Evolutionary conservation across 2,797 vertebrate species (phyloP).

Genomic region (Cynodonichthys magdalenae): DNA sequence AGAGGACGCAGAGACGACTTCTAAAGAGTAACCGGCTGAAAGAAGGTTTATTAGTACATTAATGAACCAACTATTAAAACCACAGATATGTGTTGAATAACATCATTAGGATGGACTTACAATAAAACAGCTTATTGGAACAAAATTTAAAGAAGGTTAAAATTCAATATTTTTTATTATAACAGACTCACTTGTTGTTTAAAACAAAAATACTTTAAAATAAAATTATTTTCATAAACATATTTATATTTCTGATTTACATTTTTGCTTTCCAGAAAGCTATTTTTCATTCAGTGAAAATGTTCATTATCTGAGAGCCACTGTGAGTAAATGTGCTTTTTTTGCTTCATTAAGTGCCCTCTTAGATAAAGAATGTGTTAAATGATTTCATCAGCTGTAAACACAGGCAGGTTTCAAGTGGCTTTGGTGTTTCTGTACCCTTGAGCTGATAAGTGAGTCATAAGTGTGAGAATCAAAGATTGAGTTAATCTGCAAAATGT

Average conservation of each 20-base stretch:
- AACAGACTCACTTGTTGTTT: too few species aligned
- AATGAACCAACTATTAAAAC: too few species aligned
- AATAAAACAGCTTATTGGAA: too few species aligned
- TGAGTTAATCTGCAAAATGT: constrained; percentile 7
- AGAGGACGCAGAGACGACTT: too few species aligned
- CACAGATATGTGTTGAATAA: too few species aligned
- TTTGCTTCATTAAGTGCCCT: background rate
- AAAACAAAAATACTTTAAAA: too few species aligned
- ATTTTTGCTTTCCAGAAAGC: background rate
- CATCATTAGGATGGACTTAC: too few species aligned
- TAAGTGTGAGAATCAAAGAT: background rate
- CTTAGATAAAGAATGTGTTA: background rate
- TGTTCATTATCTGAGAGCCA: background rate
- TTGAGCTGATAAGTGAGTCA: background rate
- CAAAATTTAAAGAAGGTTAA: too few species aligned
- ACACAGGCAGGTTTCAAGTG: background rate
- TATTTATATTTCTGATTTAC: background rate
- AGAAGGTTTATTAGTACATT: too few species aligned
- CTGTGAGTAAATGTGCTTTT: background rate
- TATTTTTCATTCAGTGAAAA: background rate
- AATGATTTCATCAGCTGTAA: background rate
- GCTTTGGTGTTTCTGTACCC: background rate
- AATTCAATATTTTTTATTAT: too few species aligned
- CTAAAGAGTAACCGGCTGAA: too few species aligned
- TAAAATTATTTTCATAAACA: background rate